Evolutionary conservation across 2,888 invertebrate species (phyloP).

Genomic region (Zaprionus obscuricornis): DNA sequence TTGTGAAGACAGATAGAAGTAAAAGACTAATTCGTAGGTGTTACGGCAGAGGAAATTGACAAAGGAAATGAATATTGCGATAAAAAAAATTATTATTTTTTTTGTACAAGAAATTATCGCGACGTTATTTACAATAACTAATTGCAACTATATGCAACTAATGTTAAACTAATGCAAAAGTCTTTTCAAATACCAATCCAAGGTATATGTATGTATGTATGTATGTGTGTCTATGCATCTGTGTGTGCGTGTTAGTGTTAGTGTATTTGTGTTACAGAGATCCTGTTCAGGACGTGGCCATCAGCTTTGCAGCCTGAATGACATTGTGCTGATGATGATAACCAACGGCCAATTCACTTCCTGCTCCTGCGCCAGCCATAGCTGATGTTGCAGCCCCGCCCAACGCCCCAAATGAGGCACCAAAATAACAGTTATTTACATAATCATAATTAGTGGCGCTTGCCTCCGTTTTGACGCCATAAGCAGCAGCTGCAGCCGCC

Average conservation of each 20-base stretch:
- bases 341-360: conserved; percentile 87
- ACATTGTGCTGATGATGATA: conserved; percentile 94
- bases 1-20: too few relatives aligned
- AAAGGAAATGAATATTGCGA: conserved; percentile 23
- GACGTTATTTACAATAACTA: conserved; percentile 54
- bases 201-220: conserved; percentile 17
- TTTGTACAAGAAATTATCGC: conserved; percentile 57
- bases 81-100: conserved; percentile 16
- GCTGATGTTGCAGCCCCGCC: conserved; percentile 76
- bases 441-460: conserved; percentile 83
- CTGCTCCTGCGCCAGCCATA: conserved; percentile 74
- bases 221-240: conserved; percentile 5
- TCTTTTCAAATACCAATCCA: conserved; percentile 71
- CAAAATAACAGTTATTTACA: conserved; percentile 83
- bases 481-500: conserved; percentile 69
- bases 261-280: conserved; percentile 44
- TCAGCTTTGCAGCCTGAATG: conserved; percentile 91
- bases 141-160: conserved; percentile 48
- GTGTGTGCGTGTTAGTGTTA: conserved; percentile 20
- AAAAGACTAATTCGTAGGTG: conserved; percentile 7
- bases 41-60: conserved; percentile 2
- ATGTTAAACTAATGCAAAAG: conserved; percentile 54
- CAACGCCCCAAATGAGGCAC: conserved; percentile 81
- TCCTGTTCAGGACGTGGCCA: conserved; percentile 89
- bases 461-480: conserved; percentile 81